Percentiles rank a stretch among this genome's conserved stretches.
Conservation (phyloP, 2,113 vertebrate species). For the Chamaetylas fuelleborni region DNA sequence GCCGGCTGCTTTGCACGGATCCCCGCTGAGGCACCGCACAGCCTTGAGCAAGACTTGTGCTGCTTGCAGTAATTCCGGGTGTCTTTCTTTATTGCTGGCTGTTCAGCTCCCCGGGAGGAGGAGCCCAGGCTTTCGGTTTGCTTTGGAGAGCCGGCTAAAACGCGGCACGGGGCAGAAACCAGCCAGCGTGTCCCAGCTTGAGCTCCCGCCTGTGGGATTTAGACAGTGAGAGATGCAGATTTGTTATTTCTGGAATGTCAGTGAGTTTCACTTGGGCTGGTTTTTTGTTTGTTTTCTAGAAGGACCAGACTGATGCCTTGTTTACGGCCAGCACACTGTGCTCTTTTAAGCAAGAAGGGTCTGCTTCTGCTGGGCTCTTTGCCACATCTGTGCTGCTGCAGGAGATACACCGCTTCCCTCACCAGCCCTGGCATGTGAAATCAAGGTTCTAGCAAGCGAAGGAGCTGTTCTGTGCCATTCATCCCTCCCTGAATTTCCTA, state of each 20-base stretch:
- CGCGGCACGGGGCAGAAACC: background rate
- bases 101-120: constrained; percentile 31
- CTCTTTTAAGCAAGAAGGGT: background rate
- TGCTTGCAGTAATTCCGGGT: constrained; percentile 46
- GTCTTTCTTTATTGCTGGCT: constrained; percentile 47
- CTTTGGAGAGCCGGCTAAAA: constrained; percentile 40
- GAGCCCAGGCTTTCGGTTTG: background rate
- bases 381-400: background rate
- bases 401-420: background rate
- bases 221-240: constrained; percentile 34
- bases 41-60: constrained; percentile 64
- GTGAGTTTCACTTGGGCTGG: constrained; percentile 48
- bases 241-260: constrained; percentile 67
- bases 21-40: background rate
- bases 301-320: background rate
- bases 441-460: background rate
- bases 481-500: background rate
- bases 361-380: background rate
- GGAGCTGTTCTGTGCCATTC: rapidly evolving
- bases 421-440: rapidly evolving
- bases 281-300: constrained; percentile 34
- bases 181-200: constrained; percentile 57
- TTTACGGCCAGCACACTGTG: background rate
- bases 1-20: constrained; percentile 51
- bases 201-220: constrained; percentile 2